Evolutionary conservation across 2,113 vertebrate genomes (phyloP).

Genomic region (Rhagologus leucostigma): DNA sequence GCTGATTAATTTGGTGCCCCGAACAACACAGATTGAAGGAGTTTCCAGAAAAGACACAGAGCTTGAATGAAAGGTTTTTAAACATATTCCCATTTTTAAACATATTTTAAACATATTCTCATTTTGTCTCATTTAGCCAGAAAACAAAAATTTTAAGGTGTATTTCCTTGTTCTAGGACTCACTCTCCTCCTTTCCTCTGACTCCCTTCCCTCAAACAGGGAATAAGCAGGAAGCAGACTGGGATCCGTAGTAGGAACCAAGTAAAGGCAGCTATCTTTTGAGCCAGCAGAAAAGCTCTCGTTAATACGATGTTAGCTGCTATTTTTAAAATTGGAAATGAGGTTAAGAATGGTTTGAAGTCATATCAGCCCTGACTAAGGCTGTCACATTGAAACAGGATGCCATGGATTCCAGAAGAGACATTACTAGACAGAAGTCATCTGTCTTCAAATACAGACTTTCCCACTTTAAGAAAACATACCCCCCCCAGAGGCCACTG

Average conservation of each 20-base stretch:
- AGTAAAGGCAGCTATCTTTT: not conserved
- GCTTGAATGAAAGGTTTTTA: not conserved
- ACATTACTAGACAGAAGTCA: not conserved
- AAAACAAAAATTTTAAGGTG: not conserved
- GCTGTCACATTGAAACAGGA: conserved; percentile 52
- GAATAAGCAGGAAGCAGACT: not conserved
- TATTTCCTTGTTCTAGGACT: not conserved
- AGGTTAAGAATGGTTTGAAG: conserved; percentile 62
- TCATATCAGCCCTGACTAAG: conserved; percentile 30
- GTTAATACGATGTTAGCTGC: conserved; percentile 25
- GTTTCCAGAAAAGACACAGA: not conserved
- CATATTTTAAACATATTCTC: not conserved
- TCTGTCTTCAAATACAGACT: conserved; percentile 17
- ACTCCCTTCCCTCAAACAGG: not conserved
- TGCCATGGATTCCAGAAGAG: conserved; percentile 30
- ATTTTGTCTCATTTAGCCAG: not conserved
- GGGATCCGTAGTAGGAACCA: not conserved
- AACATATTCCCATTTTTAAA: not conserved
- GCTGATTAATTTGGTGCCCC: not conserved
- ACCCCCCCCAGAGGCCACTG: conserved; percentile 23
- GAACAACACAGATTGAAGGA: not conserved
- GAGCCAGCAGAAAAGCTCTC: not conserved
- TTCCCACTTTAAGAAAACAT: conserved; percentile 55
- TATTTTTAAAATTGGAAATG: conserved; percentile 55
- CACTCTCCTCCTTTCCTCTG: not conserved